Evolutionary conservation across 1,140 invertebrate genomes (phyloP).

Genomic region (Paraescarpia echinospica): DNA sequence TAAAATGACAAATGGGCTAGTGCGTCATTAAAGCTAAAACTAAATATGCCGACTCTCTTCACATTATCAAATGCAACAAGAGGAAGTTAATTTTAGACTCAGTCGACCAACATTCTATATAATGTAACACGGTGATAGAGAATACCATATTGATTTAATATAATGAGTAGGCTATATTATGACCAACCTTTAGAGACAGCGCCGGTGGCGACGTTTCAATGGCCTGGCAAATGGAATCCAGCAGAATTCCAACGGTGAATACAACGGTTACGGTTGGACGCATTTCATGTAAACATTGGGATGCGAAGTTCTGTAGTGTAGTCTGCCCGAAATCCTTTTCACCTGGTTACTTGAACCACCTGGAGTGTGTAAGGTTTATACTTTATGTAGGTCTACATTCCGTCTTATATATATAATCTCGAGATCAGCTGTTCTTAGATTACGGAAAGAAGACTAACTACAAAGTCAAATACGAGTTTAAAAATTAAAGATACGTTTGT

Average conservation of each 20-base stretch:
- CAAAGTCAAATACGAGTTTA: too few species aligned
- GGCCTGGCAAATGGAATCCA: constrained; percentile 1
- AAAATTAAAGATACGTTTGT: too few species aligned
- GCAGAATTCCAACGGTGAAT: constrained; percentile 6
- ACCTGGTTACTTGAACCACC: too few species aligned
- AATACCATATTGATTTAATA: neutral
- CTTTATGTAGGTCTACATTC: too few species aligned
- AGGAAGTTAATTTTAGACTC: neutral
- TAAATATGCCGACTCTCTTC: neutral
- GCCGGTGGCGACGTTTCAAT: constrained; percentile 9
- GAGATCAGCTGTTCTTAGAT: too few species aligned
- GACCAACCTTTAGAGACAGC: neutral
- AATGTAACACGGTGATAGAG: neutral
- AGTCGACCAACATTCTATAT: neutral
- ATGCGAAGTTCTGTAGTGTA: neutral
- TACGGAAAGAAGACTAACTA: too few species aligned
- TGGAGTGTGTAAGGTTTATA: too few species aligned
- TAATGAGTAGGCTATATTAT: constrained; percentile 6
- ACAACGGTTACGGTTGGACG: neutral
- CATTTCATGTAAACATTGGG: neutral
- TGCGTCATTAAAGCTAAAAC: neutral
- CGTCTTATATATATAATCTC: too few species aligned
- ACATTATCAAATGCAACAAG: neutral
- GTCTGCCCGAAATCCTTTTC: too few species aligned
- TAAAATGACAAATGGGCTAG: too few species aligned